phyloP scores from a whole-genome alignment of 2,888 invertebrate species.

The Lasioglossum villosulum region DNA sequence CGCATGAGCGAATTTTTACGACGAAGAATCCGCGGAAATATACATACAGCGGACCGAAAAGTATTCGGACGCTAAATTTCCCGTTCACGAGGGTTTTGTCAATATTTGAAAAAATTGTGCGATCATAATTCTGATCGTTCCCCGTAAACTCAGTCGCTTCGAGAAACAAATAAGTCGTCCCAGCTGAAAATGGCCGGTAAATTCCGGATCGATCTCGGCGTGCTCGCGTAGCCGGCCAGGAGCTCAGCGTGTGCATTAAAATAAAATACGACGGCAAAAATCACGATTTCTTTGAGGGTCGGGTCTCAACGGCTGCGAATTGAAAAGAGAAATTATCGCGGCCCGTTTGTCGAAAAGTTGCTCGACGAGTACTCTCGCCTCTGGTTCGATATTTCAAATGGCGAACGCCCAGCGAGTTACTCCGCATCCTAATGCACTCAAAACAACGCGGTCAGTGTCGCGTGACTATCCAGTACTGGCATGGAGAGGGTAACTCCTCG shows the following conservation, averaged over 20 bases:
- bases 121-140: neutral
- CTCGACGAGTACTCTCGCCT: neutral
- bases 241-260: neutral
- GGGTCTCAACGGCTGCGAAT: neutral
- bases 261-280: constrained; percentile 8
- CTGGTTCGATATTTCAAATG: neutral
- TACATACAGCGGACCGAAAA: neutral
- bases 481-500: too few species aligned
- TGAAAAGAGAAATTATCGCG: neutral
- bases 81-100: too few species aligned
- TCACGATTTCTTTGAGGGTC: neutral
- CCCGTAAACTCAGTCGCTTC: neutral
- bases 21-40: neutral
- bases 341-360: constrained; percentile 1
- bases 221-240: neutral
- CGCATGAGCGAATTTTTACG: neutral
- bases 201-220: neutral
- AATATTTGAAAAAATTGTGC: too few species aligned
- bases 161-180: neutral
- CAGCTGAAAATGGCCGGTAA: neutral
- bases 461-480: too few species aligned
- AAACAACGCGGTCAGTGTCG: neutral
- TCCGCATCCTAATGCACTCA: constrained; percentile 8
- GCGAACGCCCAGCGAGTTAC: neutral
- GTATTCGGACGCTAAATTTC: neutral